Conservation (phyloP, 2,113 vertebrate species). For the Zapornia atra region DNA sequence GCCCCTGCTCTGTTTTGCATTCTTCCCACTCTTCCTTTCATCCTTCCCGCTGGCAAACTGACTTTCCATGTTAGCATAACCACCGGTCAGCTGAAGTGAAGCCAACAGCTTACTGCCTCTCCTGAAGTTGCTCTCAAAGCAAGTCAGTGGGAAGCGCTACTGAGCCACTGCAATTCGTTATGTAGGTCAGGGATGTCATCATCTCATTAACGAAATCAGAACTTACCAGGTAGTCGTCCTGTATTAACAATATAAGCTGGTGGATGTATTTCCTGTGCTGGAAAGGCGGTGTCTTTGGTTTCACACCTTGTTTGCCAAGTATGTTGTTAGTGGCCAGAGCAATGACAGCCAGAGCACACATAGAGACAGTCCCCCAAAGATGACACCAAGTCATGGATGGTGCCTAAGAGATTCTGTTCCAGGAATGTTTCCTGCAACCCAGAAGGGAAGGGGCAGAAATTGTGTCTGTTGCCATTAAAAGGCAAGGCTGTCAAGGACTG, state of each 20-base stretch:
- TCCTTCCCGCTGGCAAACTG: not conserved
- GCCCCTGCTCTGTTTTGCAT: not conserved
- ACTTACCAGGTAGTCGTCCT: not conserved
- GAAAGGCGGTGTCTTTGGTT: not conserved
- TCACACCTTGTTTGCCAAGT: not conserved
- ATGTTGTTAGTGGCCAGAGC: not conserved
- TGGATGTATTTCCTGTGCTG: not conserved
- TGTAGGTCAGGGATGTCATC: not conserved
- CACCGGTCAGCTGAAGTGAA: not conserved
- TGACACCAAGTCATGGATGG: not conserved
- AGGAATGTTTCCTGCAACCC: not conserved
- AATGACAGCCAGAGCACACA: accelerated
- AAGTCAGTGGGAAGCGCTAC: not conserved
- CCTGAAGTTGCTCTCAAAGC: not conserved
- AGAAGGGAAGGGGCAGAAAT: not conserved
- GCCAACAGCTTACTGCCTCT: not conserved
- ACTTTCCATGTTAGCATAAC: not conserved
- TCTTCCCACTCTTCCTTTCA: not conserved
- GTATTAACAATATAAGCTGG: not conserved
- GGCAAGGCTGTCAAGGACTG: not conserved
- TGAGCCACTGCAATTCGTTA: not conserved
- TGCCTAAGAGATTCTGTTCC: not conserved
- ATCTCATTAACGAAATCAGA: not conserved
- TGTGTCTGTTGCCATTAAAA: not conserved
- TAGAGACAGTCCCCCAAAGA: not conserved